Percentiles rank a stretch among this genome's conserved stretches.
Evolutionary conservation across 1,140 invertebrate species (phyloP).

Genomic region (Drosophila ananassae): DNA sequence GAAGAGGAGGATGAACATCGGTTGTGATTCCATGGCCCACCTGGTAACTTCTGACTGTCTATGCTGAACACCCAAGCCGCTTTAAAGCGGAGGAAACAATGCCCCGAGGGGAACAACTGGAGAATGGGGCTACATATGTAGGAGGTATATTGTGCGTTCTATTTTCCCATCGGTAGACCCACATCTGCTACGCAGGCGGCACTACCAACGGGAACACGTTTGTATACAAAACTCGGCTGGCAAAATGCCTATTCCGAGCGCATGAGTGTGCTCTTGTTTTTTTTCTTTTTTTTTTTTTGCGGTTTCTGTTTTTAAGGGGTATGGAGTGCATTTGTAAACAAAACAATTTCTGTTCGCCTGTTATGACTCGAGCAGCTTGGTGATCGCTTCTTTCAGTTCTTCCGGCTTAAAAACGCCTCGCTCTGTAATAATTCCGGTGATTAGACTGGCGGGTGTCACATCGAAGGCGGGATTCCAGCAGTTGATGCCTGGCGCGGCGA

Average conservation of each 20-base stretch:
- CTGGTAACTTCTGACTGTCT: conserved; percentile 17
- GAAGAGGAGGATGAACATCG: conserved; percentile 21
- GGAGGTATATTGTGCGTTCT: conserved; percentile 73
- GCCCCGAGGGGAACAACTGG: conserved; percentile 44
- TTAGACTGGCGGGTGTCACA: conserved; percentile 96
- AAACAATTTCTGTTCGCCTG: conserved; percentile 43
- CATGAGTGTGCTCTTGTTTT: conserved; percentile 37
- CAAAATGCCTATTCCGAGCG: conserved; percentile 51
- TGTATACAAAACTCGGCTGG: conserved; percentile 63
- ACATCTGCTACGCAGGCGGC: conserved; percentile 42
- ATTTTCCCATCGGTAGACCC: conserved; percentile 58
- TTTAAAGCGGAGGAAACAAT: conserved; percentile 61
- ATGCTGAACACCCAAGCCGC: not conserved
- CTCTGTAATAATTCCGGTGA: conserved; percentile 98
- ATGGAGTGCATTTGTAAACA: conserved; percentile 59
- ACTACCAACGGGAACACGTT: conserved; percentile 26
- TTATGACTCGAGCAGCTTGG: conserved; percentile 69
- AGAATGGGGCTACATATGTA: conserved; percentile 61
- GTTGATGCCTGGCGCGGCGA: conserved; percentile 94
- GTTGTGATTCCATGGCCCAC: conserved; percentile 36
- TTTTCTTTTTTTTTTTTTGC: not conserved
- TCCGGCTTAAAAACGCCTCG: conserved; percentile 91
- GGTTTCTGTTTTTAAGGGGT: conserved; percentile 19
- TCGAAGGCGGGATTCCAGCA: conserved; percentile 99
- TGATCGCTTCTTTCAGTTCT: conserved; percentile 69